These are phyloP conservation scores for Ptychadena robeensis DNA, from an alignment of 2,797 vertebrate species.

Conservation along the genomic window DNA sequence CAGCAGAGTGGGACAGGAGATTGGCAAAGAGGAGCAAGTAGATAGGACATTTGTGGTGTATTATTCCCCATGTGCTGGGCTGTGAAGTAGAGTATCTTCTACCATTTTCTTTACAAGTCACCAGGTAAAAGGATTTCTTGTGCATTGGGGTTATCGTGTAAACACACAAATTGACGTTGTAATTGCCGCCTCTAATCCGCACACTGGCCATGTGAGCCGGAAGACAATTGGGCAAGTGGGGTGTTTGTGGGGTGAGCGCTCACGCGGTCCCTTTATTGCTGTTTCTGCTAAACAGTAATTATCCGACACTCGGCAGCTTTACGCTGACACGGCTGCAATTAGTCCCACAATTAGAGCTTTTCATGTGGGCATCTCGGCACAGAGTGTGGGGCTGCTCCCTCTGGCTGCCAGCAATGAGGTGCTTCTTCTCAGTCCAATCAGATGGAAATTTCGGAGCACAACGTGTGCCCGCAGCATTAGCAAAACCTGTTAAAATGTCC, in stretches of 20 bases:
- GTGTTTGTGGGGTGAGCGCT: conserved; percentile 24
- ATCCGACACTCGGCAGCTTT: conserved; percentile 21
- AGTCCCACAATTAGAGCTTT: conserved; percentile 46
- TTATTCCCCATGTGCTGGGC: too few relatives aligned
- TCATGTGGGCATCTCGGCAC: conserved; percentile 10
- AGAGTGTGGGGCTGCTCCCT: conserved; percentile 12
- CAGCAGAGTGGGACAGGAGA: too few relatives aligned
- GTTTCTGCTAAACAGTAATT: conserved; percentile 51
- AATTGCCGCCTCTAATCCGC: not conserved
- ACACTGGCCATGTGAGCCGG: not conserved
- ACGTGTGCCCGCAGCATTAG: conserved; percentile 21
- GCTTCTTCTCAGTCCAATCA: conserved; percentile 37
- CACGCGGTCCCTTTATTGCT: conserved; percentile 25
- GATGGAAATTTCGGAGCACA: conserved; percentile 23
- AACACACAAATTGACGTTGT: not conserved
- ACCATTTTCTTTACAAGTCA: not conserved
- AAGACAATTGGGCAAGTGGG: conserved; percentile 25
- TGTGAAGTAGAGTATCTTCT: too few relatives aligned
- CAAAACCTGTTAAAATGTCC: conserved; percentile 32
- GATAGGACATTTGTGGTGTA: too few relatives aligned
- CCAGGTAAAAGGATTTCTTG: not conserved
- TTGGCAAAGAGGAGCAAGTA: too few relatives aligned
- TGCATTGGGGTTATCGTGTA: not conserved
- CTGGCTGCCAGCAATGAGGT: conserved; percentile 25
- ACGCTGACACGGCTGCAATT: conserved; percentile 46